Conservation (phyloP, 2,888 invertebrate genomes). For the Ormyrus labotus region DNA sequence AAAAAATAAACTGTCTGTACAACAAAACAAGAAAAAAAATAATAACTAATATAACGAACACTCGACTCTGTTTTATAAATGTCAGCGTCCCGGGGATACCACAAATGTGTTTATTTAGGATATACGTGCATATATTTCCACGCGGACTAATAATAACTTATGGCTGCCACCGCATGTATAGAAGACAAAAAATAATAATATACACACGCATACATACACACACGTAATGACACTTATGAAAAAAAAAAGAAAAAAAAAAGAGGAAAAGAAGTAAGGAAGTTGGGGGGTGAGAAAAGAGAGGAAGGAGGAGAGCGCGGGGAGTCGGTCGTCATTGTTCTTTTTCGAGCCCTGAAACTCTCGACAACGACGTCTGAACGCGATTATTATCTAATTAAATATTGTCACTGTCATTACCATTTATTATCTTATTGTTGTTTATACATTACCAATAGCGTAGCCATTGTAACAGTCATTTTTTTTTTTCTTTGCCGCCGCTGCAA, state of each 20-base stretch:
- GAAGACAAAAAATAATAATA: slow-evolving; percentile 31
- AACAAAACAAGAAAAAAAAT: slow-evolving; percentile 32
- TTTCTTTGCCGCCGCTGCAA: slow-evolving; percentile 33
- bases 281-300: background rate
- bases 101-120: slow-evolving; percentile 58
- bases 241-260: background rate
- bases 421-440: slow-evolving; percentile 35
- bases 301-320: slow-evolving; percentile 14
- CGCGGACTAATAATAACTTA: slow-evolving; percentile 55
- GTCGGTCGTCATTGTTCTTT: slow-evolving; percentile 42
- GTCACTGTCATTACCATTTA: slow-evolving; percentile 13
- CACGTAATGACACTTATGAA: background rate
- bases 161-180: slow-evolving; percentile 56
- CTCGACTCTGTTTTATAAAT: slow-evolving; percentile 60
- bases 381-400: slow-evolving; percentile 20
- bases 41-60: too few relatives aligned
- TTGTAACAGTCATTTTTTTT: slow-evolving; percentile 51
- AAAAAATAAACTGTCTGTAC: slow-evolving; percentile 47
- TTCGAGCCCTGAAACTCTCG: slow-evolving; percentile 49
- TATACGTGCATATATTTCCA: slow-evolving; percentile 51
- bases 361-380: slow-evolving; percentile 51
- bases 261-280: too few relatives aligned
- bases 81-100: slow-evolving; percentile 58
- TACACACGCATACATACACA: slow-evolving; percentile 3
- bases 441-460: slow-evolving; percentile 39